Evolutionary conservation across 2,113 vertebrate genomes (phyloP).

Genomic region (Psilopsiagon aymara): DNA sequence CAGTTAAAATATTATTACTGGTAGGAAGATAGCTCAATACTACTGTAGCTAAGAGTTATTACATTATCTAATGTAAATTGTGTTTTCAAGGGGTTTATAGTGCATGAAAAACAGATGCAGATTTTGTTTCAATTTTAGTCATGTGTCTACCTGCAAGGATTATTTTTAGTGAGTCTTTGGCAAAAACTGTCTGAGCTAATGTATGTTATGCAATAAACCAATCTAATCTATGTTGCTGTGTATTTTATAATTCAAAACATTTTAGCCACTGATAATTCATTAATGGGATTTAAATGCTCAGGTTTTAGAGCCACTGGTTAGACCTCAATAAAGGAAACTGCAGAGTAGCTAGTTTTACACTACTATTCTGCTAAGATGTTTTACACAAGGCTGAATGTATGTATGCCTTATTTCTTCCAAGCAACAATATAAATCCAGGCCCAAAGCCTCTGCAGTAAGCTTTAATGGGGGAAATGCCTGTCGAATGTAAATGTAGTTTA

Average conservation of each 20-base stretch:
- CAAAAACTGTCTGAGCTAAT: conserved; percentile 29
- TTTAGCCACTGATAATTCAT: background rate
- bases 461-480: background rate
- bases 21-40: background rate
- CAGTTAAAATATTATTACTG: background rate
- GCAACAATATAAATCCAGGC: background rate
- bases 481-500: background rate
- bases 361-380: background rate
- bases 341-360: background rate
- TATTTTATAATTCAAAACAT: background rate
- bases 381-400: background rate
- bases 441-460: background rate
- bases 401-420: background rate
- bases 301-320: background rate
- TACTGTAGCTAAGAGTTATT: background rate
- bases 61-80: background rate
- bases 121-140: background rate
- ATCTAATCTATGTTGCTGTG: background rate
- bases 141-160: background rate
- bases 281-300: background rate
- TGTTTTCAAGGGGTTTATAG: background rate
- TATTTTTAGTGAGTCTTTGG: conserved; percentile 8
- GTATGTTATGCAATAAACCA: background rate
- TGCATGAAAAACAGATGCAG: background rate
- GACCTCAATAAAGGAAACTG: background rate